phyloP scores from a whole-genome alignment of 2,888 invertebrate genomes.

The Aphidius colemani region DNA sequence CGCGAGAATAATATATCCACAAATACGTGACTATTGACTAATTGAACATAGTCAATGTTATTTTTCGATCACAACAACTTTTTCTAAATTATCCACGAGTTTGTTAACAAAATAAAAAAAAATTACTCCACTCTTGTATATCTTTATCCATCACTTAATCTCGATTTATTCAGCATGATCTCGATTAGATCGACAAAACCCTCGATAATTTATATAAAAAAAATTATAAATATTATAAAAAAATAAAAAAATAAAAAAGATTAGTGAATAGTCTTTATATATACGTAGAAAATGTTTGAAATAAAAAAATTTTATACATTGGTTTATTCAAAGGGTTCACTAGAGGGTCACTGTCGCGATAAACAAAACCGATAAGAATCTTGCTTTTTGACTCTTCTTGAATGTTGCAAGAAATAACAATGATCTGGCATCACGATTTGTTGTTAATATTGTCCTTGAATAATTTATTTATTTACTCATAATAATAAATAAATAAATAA shows the following conservation, averaged over 20 bases:
- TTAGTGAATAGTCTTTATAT: conserved; percentile 3
- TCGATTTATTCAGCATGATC: conserved; percentile 33
- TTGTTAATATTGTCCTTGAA: neutral
- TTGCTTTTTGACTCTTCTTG: neutral
- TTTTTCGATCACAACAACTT: conserved; percentile 11
- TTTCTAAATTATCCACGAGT: neutral
- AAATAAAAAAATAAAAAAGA: conserved; percentile 10
- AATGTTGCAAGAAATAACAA: conserved; percentile 20
- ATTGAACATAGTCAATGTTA: conserved; percentile 30
- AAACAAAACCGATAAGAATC: conserved; percentile 24
- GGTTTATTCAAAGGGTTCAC: conserved; percentile 5
- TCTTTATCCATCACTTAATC: conserved; percentile 28
- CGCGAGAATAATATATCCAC: conserved; percentile 26
- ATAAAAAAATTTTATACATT: conserved; percentile 21
- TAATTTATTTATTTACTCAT: conserved; percentile 1
- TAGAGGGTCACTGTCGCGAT: conserved; percentile 23
- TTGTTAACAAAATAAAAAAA: neutral
- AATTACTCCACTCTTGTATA: conserved; percentile 13
- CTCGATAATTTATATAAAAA: neutral
- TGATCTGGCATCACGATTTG: conserved; percentile 18
- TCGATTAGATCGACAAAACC: conserved; percentile 16
- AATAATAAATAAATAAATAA: too few relatives aligned
- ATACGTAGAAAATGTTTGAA: conserved; percentile 14
- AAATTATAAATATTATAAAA: neutral
- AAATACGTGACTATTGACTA: conserved; percentile 36